phyloP scores from a whole-genome alignment of 2,888 invertebrate species.

The Chalcosyrphus nemorum region DNA sequence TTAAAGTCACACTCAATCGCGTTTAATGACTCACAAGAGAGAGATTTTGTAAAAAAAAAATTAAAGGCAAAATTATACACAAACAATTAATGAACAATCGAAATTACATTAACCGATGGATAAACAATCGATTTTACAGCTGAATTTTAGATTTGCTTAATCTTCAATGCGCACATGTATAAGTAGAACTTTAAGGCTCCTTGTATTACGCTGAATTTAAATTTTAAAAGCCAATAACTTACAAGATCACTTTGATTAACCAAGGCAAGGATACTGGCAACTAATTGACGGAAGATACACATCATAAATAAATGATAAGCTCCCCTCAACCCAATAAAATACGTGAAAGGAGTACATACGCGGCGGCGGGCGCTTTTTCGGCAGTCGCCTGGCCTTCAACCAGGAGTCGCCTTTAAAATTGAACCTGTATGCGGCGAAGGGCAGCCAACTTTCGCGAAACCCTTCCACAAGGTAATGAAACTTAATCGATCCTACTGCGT shows the following conservation, averaged over 20 bases:
- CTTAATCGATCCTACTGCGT: slow-evolving; percentile 39
- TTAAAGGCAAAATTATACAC: not conserved
- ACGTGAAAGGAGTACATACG: not conserved
- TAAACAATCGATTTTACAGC: slow-evolving; percentile 14
- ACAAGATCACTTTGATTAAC: slow-evolving; percentile 29
- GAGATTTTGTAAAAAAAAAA: not conserved
- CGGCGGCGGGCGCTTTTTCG: slow-evolving; percentile 27
- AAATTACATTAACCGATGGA: slow-evolving; percentile 10
- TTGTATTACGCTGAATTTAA: slow-evolving; percentile 29
- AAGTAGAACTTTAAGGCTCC: slow-evolving; percentile 4
- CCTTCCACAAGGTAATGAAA: slow-evolving; percentile 42
- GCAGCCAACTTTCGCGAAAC: slow-evolving; percentile 39
- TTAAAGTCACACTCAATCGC: not conserved
- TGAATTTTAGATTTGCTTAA: slow-evolving; percentile 17
- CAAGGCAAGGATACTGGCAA: slow-evolving; percentile 66
- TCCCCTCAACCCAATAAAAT: too few species aligned
- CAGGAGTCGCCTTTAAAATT: slow-evolving; percentile 7
- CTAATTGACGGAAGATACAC: slow-evolving; percentile 64
- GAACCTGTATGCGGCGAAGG: slow-evolving; percentile 44
- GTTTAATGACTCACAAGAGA: not conserved
- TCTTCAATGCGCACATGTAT: not conserved
- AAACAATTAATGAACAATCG: slow-evolving; percentile 28
- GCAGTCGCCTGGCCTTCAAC: slow-evolving; percentile 54
- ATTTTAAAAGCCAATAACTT: slow-evolving; percentile 2
- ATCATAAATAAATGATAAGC: slow-evolving; percentile 52